Evolutionary conservation across 2,113 vertebrate genomes (phyloP).

Genomic region (Phyllostomus hastatus): DNA sequence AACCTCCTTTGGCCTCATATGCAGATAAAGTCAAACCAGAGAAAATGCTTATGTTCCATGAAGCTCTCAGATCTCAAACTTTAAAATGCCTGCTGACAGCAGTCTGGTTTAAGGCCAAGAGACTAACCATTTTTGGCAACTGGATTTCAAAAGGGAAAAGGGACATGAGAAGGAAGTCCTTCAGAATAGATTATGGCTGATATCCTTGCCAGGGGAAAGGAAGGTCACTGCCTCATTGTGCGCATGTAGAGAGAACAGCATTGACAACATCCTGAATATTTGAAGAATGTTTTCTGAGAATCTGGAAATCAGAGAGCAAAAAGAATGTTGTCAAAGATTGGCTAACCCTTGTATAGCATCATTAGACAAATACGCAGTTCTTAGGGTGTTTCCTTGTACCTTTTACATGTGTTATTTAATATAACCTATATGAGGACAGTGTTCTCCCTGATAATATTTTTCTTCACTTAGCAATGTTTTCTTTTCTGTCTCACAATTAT

Average conservation of each 20-base stretch:
- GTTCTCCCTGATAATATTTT: background rate
- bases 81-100: slow-evolving; percentile 11
- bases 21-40: slow-evolving; percentile 5
- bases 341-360: background rate
- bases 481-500: background rate
- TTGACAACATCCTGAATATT: background rate
- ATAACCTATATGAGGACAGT: background rate
- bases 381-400: background rate
- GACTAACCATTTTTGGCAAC: slow-evolving; percentile 48
- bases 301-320: background rate
- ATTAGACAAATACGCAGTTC: background rate
- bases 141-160: slow-evolving; percentile 46
- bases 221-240: background rate
- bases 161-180: slow-evolving; percentile 12
- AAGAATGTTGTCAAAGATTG: background rate
- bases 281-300: background rate
- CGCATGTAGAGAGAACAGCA: background rate
- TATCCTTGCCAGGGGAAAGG: background rate
- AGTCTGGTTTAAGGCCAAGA: slow-evolving; percentile 47
- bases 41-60: background rate
- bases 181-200: slow-evolving; percentile 48
- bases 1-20: background rate
- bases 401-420: background rate
- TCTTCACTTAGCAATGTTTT: background rate
- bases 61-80: background rate